Base-by-base conservation (phyloP, 2,113 vertebrate genomes). In the Carettochelys insculpta region DNA sequence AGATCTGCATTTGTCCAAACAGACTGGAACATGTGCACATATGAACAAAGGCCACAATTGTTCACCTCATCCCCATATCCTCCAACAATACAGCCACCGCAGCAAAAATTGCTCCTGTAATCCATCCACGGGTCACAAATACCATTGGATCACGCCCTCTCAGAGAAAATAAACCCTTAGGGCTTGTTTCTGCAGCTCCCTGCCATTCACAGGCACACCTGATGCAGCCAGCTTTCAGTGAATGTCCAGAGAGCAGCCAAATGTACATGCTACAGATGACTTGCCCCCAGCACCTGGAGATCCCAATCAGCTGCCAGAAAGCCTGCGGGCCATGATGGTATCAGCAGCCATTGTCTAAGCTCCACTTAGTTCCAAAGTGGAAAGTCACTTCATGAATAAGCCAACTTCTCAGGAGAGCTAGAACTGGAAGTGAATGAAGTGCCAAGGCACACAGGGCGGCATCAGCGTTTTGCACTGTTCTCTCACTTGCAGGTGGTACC, bases 251-350 rank as follows among this genome's bases (percentile, higher is more conserved):
- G 20, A 24, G 84, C 8, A 71, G n/a, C 20, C 43, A 6, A 12
- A 13, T 13, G 8, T 43, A 12, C 47, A 9, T 1, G 4, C 12
- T 41, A 45, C n/a, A 43, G 4, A 16, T 6, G 2, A 52, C 19
- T 2, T 0, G 6, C 34, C 5, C 80, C 1, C 6, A 80, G 45
- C 3, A 0, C 9, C 8, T 0, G 56, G 27, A 25, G 50, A 52
- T 38, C 45, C 5, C 75, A 3, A 51, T 61, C 58, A 45, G 43
- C 2, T 34, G 14, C 27, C n/a, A 3, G 2, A 1, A 47, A 24
- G 50, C 48, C 71, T n/a, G 83, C 25, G 5, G 34, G n/a, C 80
- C 45, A 9, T 0, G 31, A 20, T 3, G 52, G 1, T 11, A 34
- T 52, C 80, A 71, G 52, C 58, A 45, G 78, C 45, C 12, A 11